These are phyloP conservation scores for Drusus annulatus DNA, from an alignment of 1,140 invertebrate genomes.

Conservation along the genomic window DNA sequence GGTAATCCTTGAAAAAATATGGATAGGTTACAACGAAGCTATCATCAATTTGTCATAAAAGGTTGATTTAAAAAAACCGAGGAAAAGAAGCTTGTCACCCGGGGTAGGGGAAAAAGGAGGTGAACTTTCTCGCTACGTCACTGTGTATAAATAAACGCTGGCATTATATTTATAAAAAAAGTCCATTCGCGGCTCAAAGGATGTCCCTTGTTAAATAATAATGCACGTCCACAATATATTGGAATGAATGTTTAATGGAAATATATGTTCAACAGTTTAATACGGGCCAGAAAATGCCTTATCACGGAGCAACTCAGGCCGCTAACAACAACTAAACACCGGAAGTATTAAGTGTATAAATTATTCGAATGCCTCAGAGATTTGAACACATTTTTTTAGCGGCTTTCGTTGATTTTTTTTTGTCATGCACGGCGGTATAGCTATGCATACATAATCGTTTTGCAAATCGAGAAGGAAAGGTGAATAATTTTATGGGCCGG, in stretches of 20 bases:
- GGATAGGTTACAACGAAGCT: too few relatives aligned
- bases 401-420: neutral
- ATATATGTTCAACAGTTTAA: slow-evolving; percentile 44
- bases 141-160: neutral
- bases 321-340: slow-evolving; percentile 39
- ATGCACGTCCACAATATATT: slow-evolving; percentile 30
- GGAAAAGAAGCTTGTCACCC: too few relatives aligned
- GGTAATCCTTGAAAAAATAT: too few relatives aligned
- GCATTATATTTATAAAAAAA: slow-evolving; percentile 18
- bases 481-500: too few relatives aligned
- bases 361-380: neutral
- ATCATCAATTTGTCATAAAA: too few relatives aligned
- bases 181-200: slow-evolving; percentile 13
- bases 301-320: slow-evolving; percentile 43
- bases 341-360: slow-evolving; percentile 59
- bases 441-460: too few relatives aligned
- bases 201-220: slow-evolving; percentile 39
- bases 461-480: too few relatives aligned
- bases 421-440: too few relatives aligned
- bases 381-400: neutral
- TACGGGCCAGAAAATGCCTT: slow-evolving; percentile 48
- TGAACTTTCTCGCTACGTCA: too few relatives aligned
- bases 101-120: too few relatives aligned
- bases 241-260: slow-evolving; percentile 31
- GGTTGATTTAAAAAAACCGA: too few relatives aligned